Conservation (phyloP, 2,113 vertebrate genomes). For the Pituophis catenifer region DNA sequence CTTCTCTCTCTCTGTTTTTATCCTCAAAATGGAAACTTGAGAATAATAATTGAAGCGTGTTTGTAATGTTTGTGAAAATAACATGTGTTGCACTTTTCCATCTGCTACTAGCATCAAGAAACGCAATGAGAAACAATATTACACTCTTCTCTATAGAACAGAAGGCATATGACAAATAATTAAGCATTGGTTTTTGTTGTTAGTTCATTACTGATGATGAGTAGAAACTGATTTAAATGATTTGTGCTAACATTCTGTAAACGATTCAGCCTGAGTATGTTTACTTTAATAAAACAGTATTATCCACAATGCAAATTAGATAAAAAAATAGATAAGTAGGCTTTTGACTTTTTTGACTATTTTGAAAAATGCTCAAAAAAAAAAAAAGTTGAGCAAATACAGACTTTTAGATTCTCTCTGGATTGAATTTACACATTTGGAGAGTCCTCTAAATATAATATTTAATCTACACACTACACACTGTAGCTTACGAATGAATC, state of each 20-base stretch:
- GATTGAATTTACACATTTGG: no score
- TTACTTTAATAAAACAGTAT: slow-evolving; percentile 8
- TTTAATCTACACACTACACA: not conserved
- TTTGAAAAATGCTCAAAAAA: not conserved
- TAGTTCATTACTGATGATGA: slow-evolving; percentile 31
- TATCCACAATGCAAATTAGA: not conserved
- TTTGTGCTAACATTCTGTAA: slow-evolving; percentile 28
- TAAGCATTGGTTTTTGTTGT: slow-evolving; percentile 18
- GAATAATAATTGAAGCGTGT: not conserved
- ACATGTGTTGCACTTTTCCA: slow-evolving; percentile 4
- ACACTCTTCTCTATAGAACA: not conserved
- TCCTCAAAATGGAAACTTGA: not conserved
- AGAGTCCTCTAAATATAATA: no score
- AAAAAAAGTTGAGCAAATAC: not conserved
- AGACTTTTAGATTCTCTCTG: no score
- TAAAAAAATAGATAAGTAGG: not conserved
- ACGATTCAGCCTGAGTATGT: not conserved
- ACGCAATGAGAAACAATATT: not conserved
- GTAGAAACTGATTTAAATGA: not conserved
- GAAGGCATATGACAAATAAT: slow-evolving; percentile 22
- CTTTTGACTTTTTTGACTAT: not conserved
- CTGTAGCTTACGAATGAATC: not conserved
- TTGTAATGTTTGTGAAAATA: not conserved
- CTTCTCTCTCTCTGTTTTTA: not conserved
- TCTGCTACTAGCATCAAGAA: slow-evolving; percentile 9